These are phyloP conservation scores for Ptychodera flava DNA, from an alignment of 35 echinoderm and acorn worm genomes.

Conservation along the genomic window DNA sequence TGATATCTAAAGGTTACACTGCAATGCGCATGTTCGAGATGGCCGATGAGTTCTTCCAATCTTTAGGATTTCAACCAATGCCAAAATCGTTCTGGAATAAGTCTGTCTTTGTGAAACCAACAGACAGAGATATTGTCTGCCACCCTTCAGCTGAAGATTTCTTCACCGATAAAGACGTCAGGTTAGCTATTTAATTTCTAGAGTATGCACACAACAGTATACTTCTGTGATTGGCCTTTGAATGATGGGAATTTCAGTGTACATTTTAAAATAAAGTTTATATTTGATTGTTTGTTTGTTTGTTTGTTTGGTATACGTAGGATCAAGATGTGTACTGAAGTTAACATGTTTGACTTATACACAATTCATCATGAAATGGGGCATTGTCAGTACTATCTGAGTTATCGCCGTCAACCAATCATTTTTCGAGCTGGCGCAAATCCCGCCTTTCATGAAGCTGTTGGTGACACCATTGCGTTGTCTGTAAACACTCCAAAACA, in stretches of 20 bases:
- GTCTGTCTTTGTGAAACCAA: slow-evolving; percentile 79
- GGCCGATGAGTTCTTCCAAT: slow-evolving; percentile 87
- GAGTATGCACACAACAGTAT: no score
- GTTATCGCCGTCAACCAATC: slow-evolving; percentile 57
- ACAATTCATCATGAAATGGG: slow-evolving; percentile 95
- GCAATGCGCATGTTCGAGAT: slow-evolving; percentile 61
- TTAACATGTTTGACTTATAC: slow-evolving; percentile 74
- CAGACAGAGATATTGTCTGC: slow-evolving; percentile 58
- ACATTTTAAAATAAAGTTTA: no score
- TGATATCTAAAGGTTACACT: slow-evolving; percentile 64
- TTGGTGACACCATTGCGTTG: slow-evolving; percentile 92
- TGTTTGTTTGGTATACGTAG: no score
- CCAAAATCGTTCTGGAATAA: slow-evolving; percentile 79
- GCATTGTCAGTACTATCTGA: slow-evolving; percentile 88
- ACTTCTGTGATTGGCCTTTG: no score
- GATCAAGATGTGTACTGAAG: slow-evolving; percentile 95
- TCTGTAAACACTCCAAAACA: slow-evolving; percentile 83
- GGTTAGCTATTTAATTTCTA: no score
- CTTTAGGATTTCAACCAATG: slow-evolving; percentile 77
- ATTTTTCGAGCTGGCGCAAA: slow-evolving; percentile 82
- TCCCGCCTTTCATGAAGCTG: slow-evolving; percentile 92
- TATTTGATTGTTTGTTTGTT: no score
- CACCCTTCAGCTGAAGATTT: slow-evolving; percentile 71
- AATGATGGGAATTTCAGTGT: no score
- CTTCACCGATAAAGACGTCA: slow-evolving; percentile 38